Conservation (phyloP, 2,888 invertebrate genomes). For the Mechanitis messenoides region DNA sequence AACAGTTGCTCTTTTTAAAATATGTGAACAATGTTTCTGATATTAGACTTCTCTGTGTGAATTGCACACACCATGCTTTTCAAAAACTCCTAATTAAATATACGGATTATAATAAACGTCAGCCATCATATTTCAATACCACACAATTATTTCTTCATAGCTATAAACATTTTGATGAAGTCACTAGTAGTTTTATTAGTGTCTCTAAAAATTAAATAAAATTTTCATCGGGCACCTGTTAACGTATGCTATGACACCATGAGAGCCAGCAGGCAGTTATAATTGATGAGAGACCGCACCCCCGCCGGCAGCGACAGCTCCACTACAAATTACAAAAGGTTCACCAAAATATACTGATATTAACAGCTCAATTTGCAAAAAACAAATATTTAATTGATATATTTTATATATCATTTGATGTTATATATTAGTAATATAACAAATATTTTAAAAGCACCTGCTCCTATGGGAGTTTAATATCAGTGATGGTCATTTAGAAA, state of each 20-base stretch:
- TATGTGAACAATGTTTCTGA: too few relatives aligned
- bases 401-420: neutral
- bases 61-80: neutral
- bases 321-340: conserved; percentile 26
- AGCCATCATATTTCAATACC: neutral
- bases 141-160: neutral
- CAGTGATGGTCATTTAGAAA: too few relatives aligned
- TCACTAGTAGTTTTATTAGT: conserved; percentile 13
- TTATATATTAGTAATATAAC: neutral
- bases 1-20: too few relatives aligned
- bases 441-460: neutral
- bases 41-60: too few relatives aligned
- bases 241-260: conserved; percentile 41
- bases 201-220: conserved; percentile 30
- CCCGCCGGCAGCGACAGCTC: conserved; percentile 46
- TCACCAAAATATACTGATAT: too few relatives aligned
- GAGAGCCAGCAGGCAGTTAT: conserved; percentile 34
- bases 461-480: neutral
- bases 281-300: conserved; percentile 59
- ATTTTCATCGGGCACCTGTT: conserved; percentile 50
- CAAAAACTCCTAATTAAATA: neutral
- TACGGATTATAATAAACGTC: neutral
- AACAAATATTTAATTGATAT: conserved; percentile 23
- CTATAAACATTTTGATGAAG: conserved; percentile 8
- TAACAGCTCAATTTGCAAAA: conserved; percentile 52